Evolutionary conservation across 2,113 vertebrate genomes (phyloP).

Genomic region (Aspiorhynchus laticeps): DNA sequence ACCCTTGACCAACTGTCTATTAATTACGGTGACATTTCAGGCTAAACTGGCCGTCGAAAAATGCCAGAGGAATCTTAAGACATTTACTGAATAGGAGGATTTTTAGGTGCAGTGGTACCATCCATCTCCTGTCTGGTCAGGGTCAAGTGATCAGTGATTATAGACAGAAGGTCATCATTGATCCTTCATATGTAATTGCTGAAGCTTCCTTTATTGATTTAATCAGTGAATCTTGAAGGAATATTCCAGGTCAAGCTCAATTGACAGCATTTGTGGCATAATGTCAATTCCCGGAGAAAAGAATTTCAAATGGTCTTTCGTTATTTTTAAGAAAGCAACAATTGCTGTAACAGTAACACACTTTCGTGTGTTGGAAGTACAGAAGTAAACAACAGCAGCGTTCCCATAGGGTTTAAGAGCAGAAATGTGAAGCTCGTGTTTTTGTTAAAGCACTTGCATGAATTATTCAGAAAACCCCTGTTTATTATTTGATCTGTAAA

Average conservation of each 20-base stretch:
- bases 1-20: constrained; percentile 54
- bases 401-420: neutral
- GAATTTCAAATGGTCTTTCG: neutral
- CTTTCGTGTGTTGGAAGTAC: neutral
- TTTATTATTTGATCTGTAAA: constrained; percentile 12
- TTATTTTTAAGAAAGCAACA: neutral
- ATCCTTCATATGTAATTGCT: constrained; percentile 52
- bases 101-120: constrained; percentile 48
- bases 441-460: neutral
- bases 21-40: constrained; percentile 63
- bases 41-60: constrained; percentile 40
- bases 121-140: constrained; percentile 36
- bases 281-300: neutral
- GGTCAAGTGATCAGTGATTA: constrained; percentile 35
- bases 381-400: neutral
- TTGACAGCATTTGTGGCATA: neutral
- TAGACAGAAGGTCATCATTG: constrained; percentile 50
- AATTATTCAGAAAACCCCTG: neutral
- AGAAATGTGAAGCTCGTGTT: neutral
- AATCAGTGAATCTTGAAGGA: neutral
- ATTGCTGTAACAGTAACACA: neutral
- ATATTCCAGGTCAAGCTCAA: neutral
- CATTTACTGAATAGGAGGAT: constrained; percentile 35
- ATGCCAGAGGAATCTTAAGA: constrained; percentile 22
- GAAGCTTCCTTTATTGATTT: constrained; percentile 3